Evolutionary conservation across 2,113 vertebrate species (phyloP), one percentile per base, ranked within the genome.

Genomic region (Nothocercus nigrocapillus): DNA sequence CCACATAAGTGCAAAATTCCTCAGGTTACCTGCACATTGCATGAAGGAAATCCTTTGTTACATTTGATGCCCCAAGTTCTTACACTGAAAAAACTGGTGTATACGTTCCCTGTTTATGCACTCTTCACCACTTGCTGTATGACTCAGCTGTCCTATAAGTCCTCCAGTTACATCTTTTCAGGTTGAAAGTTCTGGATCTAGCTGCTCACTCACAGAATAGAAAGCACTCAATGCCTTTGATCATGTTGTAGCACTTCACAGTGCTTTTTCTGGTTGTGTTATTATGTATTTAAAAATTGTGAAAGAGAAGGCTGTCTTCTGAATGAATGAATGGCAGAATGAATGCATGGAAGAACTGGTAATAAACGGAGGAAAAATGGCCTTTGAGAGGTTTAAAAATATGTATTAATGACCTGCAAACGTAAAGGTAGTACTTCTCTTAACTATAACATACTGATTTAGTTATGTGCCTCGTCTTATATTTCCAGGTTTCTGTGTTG

Each of bases 1-100:
- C 68, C 62, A 58, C 13, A 12, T 20, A 69, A 72, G 42, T 82
- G 49, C 36, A 80, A 44, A 93, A 90, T 72, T 85, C 27, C 40
- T 90, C 27, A 1, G 7, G 51, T 89, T 75, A 91, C 56, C 28
- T 9, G 0, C 15, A 49, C 6, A 40, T 12, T 80, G 51, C 18
- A 72, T 73, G 38, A 84, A 89, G 34, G 53, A 69, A 91, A 84
- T 45, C 85, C 58, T 82, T 89, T 66, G 44, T 91, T 88, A 87
- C 62, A 42, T 84, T 22, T 34, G 63, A 89, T 34, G 11, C 32
- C 19, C 21, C 38, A 25, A 79, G 27, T 69, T 82, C 47, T 85
- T 85, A 25, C 61, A 19, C 45, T 84, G 85, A 22, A 85, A 91
- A 64, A 77, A 21, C 22, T 45, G 16, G 30, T 62, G 5, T 44